Percentiles rank a stretch among this genome's conserved stretches.
Conservation (phyloP, 92 coral and sea anemone species). For the Porites lobata region DNA sequence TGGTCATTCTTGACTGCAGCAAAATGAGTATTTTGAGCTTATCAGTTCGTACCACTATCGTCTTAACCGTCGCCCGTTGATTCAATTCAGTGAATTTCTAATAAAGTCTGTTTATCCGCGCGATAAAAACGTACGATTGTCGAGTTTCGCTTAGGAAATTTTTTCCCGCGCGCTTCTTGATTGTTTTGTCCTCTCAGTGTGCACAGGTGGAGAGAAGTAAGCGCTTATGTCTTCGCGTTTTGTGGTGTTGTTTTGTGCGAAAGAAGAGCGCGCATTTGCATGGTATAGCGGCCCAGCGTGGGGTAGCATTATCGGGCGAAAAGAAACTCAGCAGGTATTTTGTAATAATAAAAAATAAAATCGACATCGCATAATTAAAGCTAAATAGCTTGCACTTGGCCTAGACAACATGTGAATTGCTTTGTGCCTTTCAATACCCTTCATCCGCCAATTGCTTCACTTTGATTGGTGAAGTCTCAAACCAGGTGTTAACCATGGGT, state of each 20-base stretch:
- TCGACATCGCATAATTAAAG: slow-evolving; percentile 97
- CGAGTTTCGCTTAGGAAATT: slow-evolving; percentile 21
- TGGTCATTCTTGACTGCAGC: slow-evolving; percentile 62
- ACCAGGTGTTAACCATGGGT: slow-evolving; percentile 95
- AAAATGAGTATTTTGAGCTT: slow-evolving; percentile 42
- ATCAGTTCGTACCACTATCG: slow-evolving; percentile 54
- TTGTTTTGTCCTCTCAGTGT: slow-evolving; percentile 25
- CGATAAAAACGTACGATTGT: slow-evolving; percentile 35
- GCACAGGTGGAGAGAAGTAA: slow-evolving; percentile 73
- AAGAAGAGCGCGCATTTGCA: slow-evolving; percentile 83
- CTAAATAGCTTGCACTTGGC: slow-evolving; percentile 95
- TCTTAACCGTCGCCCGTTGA: slow-evolving; percentile 49
- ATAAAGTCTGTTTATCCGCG: slow-evolving; percentile 26
- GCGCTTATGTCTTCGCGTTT: slow-evolving; percentile 57
- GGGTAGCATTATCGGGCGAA: slow-evolving; percentile 88
- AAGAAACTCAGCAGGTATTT: slow-evolving; percentile 94
- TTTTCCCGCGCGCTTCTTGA: slow-evolving; percentile 28
- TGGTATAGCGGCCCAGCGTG: slow-evolving; percentile 88
- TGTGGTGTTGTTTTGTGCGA: slow-evolving; percentile 64
- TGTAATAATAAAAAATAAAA: slow-evolving; percentile 95
- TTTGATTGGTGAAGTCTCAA: slow-evolving; percentile 83
- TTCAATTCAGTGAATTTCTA: slow-evolving; percentile 54
- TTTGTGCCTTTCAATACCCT: slow-evolving; percentile 91
- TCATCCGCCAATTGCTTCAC: slow-evolving; percentile 84
- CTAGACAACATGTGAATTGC: slow-evolving; percentile 94